Evolutionary conservation across 2,797 vertebrate genomes (phyloP).

Genomic region (Capromys pilorides): DNA sequence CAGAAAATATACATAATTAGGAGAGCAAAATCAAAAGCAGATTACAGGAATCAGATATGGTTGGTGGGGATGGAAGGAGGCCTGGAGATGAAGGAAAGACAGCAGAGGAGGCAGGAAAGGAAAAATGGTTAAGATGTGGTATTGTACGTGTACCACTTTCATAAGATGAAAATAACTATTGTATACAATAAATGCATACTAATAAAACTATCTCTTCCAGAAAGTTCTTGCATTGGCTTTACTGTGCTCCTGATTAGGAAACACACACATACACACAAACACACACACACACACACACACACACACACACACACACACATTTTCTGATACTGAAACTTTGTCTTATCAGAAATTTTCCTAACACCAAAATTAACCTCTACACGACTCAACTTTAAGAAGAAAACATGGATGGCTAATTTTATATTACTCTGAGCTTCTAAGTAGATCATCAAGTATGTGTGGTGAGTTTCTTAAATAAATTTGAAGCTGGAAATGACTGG

Average conservation of each 20-base stretch:
- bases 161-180: neutral
- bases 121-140: neutral
- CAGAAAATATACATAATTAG: neutral
- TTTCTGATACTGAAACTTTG: neutral
- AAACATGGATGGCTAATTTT: neutral
- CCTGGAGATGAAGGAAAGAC: neutral
- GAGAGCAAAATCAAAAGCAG: neutral
- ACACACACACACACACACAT: neutral
- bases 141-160: neutral
- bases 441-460: neutral
- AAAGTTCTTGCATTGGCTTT: neutral
- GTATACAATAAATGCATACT: neutral
- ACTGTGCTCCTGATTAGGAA: neutral
- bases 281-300: neutral
- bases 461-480: neutral
- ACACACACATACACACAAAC: neutral
- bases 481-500: neutral
- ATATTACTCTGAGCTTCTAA: neutral
- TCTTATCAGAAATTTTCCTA: neutral
- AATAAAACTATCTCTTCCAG: neutral
- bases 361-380: neutral
- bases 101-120: neutral
- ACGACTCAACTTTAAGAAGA: neutral
- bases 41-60: neutral
- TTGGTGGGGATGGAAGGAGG: neutral